These are phyloP conservation scores for Theocolax elegans DNA, from an alignment of 1,140 invertebrate genomes.

Conservation along the genomic window DNA sequence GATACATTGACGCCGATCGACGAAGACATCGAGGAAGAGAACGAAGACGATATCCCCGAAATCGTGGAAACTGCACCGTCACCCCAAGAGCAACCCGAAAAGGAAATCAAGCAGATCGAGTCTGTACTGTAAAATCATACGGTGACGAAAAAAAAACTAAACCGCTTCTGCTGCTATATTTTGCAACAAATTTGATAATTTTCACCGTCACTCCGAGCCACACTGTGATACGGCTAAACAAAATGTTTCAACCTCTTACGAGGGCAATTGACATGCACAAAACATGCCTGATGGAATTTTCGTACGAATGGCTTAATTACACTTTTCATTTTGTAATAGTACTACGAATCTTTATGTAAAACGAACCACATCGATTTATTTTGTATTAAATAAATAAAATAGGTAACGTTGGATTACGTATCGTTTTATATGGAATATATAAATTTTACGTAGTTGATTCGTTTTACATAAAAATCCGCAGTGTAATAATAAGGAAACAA, in stretches of 20 bases:
- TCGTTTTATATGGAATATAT: too few relatives aligned
- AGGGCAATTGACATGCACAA: slow-evolving; percentile 63
- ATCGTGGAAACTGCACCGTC: slow-evolving; percentile 75
- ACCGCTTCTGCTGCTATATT: slow-evolving; percentile 33
- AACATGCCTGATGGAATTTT: slow-evolving; percentile 54
- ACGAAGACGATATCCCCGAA: slow-evolving; percentile 77
- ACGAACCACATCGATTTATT: too few relatives aligned
- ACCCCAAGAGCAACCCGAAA: slow-evolving; percentile 66
- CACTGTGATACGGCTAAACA: slow-evolving; percentile 62
- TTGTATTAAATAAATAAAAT: too few relatives aligned
- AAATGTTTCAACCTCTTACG: slow-evolving; percentile 54
- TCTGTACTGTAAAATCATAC: slow-evolving; percentile 75
- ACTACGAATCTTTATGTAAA: too few relatives aligned
- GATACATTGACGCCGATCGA: slow-evolving; percentile 84
- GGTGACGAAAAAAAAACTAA: slow-evolving; percentile 26
- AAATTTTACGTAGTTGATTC: too few relatives aligned
- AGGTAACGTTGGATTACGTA: too few relatives aligned
- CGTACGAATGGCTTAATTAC: slow-evolving; percentile 32
- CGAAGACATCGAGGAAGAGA: slow-evolving; percentile 82
- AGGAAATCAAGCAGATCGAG: slow-evolving; percentile 76
- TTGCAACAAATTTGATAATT: slow-evolving; percentile 42
- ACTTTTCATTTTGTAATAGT: slow-evolving; percentile 37
- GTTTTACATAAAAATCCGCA: too few relatives aligned
- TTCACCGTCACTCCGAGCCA: slow-evolving; percentile 61
- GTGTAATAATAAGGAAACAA: slow-evolving; percentile 28